A percentile compares a stretch with the other conserved stretches of the same genome.
Evolutionary conservation across 2,888 invertebrate genomes (phyloP).

Genomic region (Drosophila limbata): DNA sequence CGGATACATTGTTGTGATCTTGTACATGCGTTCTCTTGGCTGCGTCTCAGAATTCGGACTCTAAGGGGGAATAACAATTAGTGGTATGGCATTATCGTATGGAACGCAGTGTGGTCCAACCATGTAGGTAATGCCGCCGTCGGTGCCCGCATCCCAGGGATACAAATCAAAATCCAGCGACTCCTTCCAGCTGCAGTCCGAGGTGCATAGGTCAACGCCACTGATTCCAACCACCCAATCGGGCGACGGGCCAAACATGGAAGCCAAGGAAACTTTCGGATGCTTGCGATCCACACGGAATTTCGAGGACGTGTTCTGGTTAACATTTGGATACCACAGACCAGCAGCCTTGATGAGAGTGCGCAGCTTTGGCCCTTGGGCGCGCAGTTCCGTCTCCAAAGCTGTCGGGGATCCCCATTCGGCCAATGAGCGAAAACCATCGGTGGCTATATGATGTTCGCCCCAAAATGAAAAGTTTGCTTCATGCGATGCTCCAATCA

Average conservation of each 20-base stretch:
- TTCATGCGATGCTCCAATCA: slow-evolving; percentile 97
- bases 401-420: slow-evolving; percentile 92
- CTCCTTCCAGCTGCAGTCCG: slow-evolving; percentile 97
- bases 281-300: slow-evolving; percentile 94
- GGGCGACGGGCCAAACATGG: slow-evolving; percentile 97
- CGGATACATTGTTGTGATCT: slow-evolving; percentile 95
- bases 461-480: slow-evolving; percentile 96
- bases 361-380: slow-evolving; percentile 90
- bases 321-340: slow-evolving; percentile 95
- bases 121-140: slow-evolving; percentile 96
- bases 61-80: slow-evolving; percentile 84
- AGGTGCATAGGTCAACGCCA: slow-evolving; percentile 93
- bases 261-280: slow-evolving; percentile 94
- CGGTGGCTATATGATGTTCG: slow-evolving; percentile 93
- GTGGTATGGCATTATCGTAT: background rate
- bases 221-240: slow-evolving; percentile 99
- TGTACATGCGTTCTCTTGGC: slow-evolving; percentile 93
- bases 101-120: slow-evolving; percentile 85
- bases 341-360: slow-evolving; percentile 96
- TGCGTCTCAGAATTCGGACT: slow-evolving; percentile 91
- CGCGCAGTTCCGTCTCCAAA: slow-evolving; percentile 95
- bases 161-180: slow-evolving; percentile 92
- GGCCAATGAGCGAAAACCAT: slow-evolving; percentile 93
- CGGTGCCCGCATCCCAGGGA: slow-evolving; percentile 98
- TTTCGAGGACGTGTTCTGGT: slow-evolving; percentile 91